Percentiles rank a stretch among this genome's conserved stretches.
These are phyloP conservation scores for Monodelphis domestica DNA, from an alignment of 2,797 vertebrate genomes.

Conservation along the genomic window DNA sequence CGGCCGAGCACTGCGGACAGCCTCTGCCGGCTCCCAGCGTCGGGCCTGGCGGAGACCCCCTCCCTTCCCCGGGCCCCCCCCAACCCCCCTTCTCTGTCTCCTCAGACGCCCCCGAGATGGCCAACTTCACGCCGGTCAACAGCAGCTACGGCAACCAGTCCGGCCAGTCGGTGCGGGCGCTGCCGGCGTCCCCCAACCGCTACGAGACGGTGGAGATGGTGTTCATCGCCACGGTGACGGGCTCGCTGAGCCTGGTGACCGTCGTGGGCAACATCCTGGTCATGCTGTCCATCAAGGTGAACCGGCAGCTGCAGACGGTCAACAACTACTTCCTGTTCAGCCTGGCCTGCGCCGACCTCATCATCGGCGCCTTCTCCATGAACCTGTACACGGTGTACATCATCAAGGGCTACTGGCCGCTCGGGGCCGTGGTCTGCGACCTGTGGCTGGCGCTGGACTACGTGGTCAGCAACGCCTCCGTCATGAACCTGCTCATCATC, in stretches of 20 bases:
- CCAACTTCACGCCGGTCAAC: slow-evolving; percentile 86
- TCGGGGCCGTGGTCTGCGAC: slow-evolving; percentile 96
- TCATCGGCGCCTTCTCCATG: slow-evolving; percentile 98
- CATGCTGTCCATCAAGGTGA: slow-evolving; percentile 99
- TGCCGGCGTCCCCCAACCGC: slow-evolving; percentile 82
- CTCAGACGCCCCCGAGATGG: slow-evolving; percentile 85
- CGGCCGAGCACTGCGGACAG: no score
- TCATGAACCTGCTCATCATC: slow-evolving; percentile 99
- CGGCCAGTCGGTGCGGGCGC: slow-evolving; percentile 80
- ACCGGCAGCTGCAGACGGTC: slow-evolving; percentile 97
- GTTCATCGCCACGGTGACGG: slow-evolving; percentile 95
- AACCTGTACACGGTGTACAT: slow-evolving; percentile 98
- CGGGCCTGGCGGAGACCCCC: no score
- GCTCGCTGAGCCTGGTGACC: slow-evolving; percentile 97
- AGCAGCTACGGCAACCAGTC: slow-evolving; percentile 87
- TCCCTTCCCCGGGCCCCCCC: neutral
- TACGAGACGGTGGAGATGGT: slow-evolving; percentile 97
- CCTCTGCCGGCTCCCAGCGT: no score
- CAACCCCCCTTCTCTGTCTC: neutral
- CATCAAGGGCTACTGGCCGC: slow-evolving; percentile 97
- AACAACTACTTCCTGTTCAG: slow-evolving; percentile 99
- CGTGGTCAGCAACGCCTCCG: slow-evolving; percentile 97
- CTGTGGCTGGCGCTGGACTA: slow-evolving; percentile 98
- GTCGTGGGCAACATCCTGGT: slow-evolving; percentile 98
- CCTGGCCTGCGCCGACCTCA: slow-evolving; percentile 96